phyloP scores from a whole-genome alignment of 2,888 invertebrate genomes.

The Himalopsyche kuldschensis region DNA sequence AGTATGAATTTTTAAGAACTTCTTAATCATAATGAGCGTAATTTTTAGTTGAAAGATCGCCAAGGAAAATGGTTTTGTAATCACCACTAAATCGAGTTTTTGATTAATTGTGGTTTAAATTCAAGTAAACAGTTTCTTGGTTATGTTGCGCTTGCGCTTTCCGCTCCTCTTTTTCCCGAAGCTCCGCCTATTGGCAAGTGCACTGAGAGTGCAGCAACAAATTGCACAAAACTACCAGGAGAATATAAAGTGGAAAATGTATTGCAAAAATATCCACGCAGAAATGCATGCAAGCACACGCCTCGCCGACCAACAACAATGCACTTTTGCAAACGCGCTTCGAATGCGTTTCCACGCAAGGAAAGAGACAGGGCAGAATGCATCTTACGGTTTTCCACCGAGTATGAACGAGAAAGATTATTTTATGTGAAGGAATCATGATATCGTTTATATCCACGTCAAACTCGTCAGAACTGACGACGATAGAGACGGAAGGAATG shows the following conservation, averaged over 20 bases:
- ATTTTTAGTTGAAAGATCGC: no score
- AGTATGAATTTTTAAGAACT: no score
- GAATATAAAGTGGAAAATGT: slow-evolving; percentile 10
- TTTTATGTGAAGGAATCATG: not conserved
- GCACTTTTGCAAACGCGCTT: slow-evolving; percentile 8
- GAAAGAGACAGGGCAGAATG: not conserved
- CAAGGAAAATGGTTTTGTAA: no score
- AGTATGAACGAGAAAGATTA: slow-evolving; percentile 2
- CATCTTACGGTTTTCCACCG: not conserved
- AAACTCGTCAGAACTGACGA: not conserved
- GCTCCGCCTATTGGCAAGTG: not conserved
- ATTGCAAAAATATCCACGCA: slow-evolving; percentile 4
- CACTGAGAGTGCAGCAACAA: not conserved
- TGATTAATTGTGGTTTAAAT: no score
- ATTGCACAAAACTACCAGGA: slow-evolving; percentile 17
- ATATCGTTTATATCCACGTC: not conserved
- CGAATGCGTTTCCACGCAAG: not conserved
- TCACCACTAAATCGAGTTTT: no score
- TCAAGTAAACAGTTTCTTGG: no score
- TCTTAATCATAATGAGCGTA: no score
- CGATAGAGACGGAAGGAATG: slow-evolving; percentile 32
- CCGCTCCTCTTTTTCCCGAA: not conserved
- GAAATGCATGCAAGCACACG: not conserved
- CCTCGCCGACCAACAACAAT: not conserved
- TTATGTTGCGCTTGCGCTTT: not conserved